phyloP scores from a whole-genome alignment of 2,113 vertebrate species.

The Neopipo cinnamomea region DNA sequence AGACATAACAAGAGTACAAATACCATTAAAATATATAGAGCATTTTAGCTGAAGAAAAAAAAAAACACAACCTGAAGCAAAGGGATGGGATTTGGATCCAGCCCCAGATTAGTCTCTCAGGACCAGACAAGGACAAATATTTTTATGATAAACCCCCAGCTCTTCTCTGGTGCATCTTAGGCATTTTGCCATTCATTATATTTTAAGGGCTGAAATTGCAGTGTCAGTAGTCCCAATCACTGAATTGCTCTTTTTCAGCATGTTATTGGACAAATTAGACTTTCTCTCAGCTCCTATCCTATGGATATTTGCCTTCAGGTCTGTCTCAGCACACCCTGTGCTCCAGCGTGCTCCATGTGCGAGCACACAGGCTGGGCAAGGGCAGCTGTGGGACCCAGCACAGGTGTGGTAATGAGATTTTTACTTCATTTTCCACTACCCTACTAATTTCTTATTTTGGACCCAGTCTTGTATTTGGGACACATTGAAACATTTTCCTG shows the following conservation, averaged over 20 bases:
- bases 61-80: not conserved
- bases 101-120: not conserved
- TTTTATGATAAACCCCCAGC: not conserved
- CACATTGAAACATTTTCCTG: not conserved
- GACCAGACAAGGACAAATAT: not conserved
- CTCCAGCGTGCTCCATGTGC: not conserved
- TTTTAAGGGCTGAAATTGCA: not conserved
- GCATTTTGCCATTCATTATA: not conserved
- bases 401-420: not conserved
- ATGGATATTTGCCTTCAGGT: not conserved
- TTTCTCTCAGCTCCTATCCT: not conserved
- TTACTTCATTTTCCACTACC: not conserved
- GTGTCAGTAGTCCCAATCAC: not conserved
- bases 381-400: not conserved
- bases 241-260: not conserved
- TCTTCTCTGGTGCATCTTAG: not conserved
- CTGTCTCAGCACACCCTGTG: not conserved
- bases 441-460: not conserved
- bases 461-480: not conserved
- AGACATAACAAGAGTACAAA: not conserved
- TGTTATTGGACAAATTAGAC: not conserved
- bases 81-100: not conserved
- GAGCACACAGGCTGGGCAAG: not conserved
- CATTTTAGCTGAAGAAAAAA: not conserved
- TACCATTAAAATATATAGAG: not conserved